Evolutionary conservation across 2,797 vertebrate species (phyloP).

Genomic region (Thalassophryne amazonica): DNA sequence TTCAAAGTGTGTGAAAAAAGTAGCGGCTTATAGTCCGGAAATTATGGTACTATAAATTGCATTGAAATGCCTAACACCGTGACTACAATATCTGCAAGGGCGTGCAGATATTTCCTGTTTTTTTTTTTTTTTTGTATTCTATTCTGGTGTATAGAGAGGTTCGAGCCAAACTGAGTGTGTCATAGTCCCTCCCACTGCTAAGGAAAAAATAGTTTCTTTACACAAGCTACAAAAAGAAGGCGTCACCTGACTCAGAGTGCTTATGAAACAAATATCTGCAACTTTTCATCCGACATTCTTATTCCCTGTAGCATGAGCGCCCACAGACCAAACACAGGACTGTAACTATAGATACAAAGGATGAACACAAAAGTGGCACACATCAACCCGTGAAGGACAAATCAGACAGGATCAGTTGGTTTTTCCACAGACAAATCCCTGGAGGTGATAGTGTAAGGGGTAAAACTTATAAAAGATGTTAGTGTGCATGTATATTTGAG

Average conservation of each 20-base stretch:
- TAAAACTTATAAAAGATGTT: constrained; percentile 24
- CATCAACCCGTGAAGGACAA: constrained; percentile 3
- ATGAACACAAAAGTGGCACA: constrained; percentile 2
- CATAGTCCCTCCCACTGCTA: constrained; percentile 45
- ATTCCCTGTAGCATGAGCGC: constrained; percentile 39
- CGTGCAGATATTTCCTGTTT: background rate
- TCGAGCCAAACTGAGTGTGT: constrained; percentile 20
- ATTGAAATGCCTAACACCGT: too few species aligned
- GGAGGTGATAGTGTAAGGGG: constrained; percentile 14
- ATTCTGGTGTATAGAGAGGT: constrained; percentile 35
- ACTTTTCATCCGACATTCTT: constrained; percentile 45
- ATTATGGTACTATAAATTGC: too few species aligned
- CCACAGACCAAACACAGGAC: constrained; percentile 36
- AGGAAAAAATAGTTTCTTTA: constrained; percentile 34
- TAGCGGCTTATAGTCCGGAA: too few species aligned
- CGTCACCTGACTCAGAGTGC: constrained; percentile 53
- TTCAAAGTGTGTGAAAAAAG: too few species aligned
- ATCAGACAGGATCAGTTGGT: constrained; percentile 19
- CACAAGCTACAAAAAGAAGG: constrained; percentile 40
- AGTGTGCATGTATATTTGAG: background rate
- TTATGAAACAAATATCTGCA: constrained; percentile 56
- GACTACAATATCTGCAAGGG: background rate
- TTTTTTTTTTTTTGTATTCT: constrained; percentile 13
- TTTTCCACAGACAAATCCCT: constrained; percentile 29
- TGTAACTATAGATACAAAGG: constrained; percentile 24